Conservation (phyloP, 2,113 vertebrate species). For the Neotoma lepida region DNA sequence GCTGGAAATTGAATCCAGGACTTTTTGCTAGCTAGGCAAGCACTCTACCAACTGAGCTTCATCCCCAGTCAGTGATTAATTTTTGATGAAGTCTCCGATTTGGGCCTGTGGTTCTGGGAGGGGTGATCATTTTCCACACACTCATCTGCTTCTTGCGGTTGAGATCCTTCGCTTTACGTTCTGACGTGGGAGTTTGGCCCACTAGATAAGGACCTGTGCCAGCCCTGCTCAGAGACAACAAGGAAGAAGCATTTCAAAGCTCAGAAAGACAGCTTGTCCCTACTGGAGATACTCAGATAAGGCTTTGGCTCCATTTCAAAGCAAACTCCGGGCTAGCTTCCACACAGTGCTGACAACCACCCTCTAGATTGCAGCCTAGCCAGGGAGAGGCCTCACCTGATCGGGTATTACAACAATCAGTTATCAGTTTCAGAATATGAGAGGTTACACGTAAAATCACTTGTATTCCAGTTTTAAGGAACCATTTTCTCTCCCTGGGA, state of each 20-base stretch:
- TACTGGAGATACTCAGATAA: constrained; percentile 38
- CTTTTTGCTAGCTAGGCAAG: background rate
- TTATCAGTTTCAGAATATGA: background rate
- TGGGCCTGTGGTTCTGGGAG: constrained; percentile 60
- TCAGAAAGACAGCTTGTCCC: constrained; percentile 25
- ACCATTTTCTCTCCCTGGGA: background rate
- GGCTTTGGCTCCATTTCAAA: constrained; percentile 31
- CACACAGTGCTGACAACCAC: background rate
- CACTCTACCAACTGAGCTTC: background rate
- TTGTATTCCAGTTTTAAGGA: constrained; percentile 25
- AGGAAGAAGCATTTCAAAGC: constrained; percentile 43
- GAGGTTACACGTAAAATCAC: background rate
- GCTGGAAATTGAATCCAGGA: background rate
- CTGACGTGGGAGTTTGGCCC: constrained; percentile 22
- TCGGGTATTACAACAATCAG: background rate
- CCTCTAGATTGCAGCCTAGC: background rate
- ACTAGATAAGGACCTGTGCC: background rate
- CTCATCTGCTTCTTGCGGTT: background rate
- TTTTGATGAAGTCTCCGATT: constrained; percentile 67
- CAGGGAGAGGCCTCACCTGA: background rate
- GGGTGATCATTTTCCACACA: constrained; percentile 39
- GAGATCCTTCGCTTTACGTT: constrained; percentile 13
- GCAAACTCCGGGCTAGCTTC: background rate
- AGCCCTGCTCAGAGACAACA: constrained; percentile 46
- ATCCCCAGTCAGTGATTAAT: background rate